phyloP scores from a whole-genome alignment of 2,113 vertebrate species.

The Sinocyclocheilus anophthalmus region DNA sequence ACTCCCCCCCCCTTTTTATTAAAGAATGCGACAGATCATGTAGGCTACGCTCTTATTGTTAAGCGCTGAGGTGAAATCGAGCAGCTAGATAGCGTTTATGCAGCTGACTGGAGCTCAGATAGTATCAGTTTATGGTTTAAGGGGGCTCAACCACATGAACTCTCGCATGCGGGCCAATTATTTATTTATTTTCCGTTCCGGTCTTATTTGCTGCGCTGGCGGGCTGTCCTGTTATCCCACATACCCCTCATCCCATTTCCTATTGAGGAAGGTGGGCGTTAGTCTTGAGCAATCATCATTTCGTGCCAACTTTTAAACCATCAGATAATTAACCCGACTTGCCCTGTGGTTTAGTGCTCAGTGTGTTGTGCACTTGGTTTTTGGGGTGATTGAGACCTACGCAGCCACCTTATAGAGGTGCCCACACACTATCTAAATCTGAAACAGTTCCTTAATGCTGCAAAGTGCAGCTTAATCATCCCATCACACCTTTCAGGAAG shows the following conservation, averaged over 20 bases:
- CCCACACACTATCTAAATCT: not conserved
- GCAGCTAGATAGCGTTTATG: no score
- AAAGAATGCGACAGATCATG: no score
- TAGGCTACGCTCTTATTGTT: no score
- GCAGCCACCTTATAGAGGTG: not conserved
- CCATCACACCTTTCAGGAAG: conserved; percentile 9
- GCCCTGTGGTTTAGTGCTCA: not conserved
- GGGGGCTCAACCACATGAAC: not conserved
- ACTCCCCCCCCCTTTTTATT: no score
- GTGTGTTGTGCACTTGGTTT: not conserved
- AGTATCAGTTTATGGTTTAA: conserved; percentile 1
- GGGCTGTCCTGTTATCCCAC: not conserved
- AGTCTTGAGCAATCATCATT: conserved; percentile 3
- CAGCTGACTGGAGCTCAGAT: not conserved
- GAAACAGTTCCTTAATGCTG: not conserved
- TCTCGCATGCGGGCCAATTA: not conserved
- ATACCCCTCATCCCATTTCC: conserved; percentile 17
- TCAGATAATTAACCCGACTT: not conserved
- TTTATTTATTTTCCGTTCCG: not conserved
- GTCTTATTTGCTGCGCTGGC: not conserved
- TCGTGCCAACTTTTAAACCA: not conserved
- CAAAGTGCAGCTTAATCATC: not conserved
- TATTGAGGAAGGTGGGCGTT: conserved; percentile 31
- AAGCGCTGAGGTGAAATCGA: no score
- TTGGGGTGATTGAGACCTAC: not conserved